Percentiles rank a stretch among this genome's conserved stretches.
Evolutionary conservation across 1,140 invertebrate genomes (phyloP).

Genomic region (Atopsyche davidsoni): DNA sequence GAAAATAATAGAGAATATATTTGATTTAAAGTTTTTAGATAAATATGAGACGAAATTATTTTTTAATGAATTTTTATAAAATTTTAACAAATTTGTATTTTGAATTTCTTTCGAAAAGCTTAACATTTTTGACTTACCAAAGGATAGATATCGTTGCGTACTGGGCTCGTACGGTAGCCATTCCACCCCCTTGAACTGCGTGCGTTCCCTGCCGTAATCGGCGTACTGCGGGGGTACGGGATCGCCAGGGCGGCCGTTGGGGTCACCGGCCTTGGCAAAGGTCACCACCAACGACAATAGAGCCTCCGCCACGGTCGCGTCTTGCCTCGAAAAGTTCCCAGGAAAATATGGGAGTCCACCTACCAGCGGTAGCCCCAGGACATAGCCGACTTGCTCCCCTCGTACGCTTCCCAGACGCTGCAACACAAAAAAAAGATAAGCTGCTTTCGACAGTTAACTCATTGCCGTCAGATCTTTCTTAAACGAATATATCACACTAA

Average conservation of each 20-base stretch:
- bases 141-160: constrained; percentile 67
- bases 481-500: too few species aligned
- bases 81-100: too few species aligned
- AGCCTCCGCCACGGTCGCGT: constrained; percentile 67
- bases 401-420: constrained; percentile 73
- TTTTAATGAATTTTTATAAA: too few species aligned
- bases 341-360: constrained; percentile 51
- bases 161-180: constrained; percentile 71
- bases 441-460: too few species aligned
- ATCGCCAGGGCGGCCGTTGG: constrained; percentile 46
- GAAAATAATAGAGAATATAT: too few species aligned
- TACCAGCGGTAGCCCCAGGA: constrained; percentile 80
- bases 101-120: too few species aligned
- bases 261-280: constrained; percentile 70
- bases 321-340: constrained; percentile 69
- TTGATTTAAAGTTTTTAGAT: too few species aligned
- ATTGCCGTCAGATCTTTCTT: too few species aligned
- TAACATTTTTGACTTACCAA: constrained; percentile 56
- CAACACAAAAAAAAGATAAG: too few species aligned
- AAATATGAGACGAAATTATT: too few species aligned
- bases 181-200: constrained; percentile 49
- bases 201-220: constrained; percentile 56
- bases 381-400: constrained; percentile 80
- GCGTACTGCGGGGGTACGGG: constrained; percentile 37
- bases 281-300: constrained; percentile 69